Evolutionary conservation across 2,888 invertebrate genomes (phyloP), one percentile per base, ranked within the genome.

Genomic region (Heliconius ismenius): DNA sequence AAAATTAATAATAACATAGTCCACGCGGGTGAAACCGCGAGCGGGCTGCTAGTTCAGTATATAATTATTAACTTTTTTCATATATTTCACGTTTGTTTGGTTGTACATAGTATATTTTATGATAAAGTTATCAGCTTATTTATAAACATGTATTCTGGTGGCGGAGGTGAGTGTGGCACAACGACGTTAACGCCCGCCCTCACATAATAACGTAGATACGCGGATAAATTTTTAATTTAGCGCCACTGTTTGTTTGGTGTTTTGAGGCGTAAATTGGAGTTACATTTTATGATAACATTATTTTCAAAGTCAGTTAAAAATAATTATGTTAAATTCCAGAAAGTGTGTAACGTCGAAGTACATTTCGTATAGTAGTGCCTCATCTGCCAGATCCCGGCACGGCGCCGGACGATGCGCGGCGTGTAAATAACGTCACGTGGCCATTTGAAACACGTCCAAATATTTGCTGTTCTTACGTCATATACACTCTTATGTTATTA

Each of bases 131-230:
- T 74, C 70, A 43, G 28, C 36, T 64, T 80, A 78, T 81, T 79
- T 78, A 78, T 78, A 75, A 75, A 81, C 79, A 32, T 70, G 43
- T 76, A 76, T 76, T 76, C 68, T 78, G 78, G 83, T 83, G 80
- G 81, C 78, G 78, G 81, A 83, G 86, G 85, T 49, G 49, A 4
- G 43, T 83, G 85, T 83, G 85, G 80, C 82, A 73, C 76, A 60
- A 54, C 62, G 43, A 10, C 28, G 76, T 72, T 60, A 76, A 76
- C 72, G 28, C 58, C 72, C 21, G 63, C 39, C 65, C 67, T 68
- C 65, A 43, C 73, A 67, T 65, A 70, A 64, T 70, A 49, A 63
- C 75, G 68, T 39, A 24, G 75, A 58, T 65, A 73, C 65, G 76
- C 64, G 65, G 43, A 10, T 58, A 21, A 24, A 15, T 58, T 76